Base-by-base conservation (phyloP, 2,888 invertebrate species). In the Anticlea derivata region DNA sequence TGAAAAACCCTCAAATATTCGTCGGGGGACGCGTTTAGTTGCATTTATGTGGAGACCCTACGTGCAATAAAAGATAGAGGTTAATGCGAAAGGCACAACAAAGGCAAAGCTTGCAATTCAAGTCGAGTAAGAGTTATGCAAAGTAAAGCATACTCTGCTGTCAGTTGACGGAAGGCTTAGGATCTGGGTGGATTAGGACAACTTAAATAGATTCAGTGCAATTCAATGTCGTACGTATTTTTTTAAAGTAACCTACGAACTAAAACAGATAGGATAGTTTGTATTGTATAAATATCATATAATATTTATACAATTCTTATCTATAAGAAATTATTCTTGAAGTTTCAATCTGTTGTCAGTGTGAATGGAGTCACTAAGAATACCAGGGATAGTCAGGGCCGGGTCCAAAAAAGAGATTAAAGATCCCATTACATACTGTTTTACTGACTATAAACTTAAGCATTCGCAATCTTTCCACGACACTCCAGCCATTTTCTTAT, bases 381-480 rank as follows among this genome's bases (percentile, higher is more conserved):
- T n/a, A n/a, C n/a, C n/a, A n/a, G n/a, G n/a, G n/a, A n/a, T n/a
- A n/a, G 17, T 17, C 4, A 2, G 17, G 17, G 17, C 4, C 4
- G 17, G 17, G 17, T 17, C 23, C 23, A 13, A 43, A 43, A 33
- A 30, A 31, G 30, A 22, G 24, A 33, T 33, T 8, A 26, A 10
- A 73, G 75, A 85, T 78, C 77, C 80, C 78, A 87, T 86, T 85
- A 85, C 78, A 77, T 75, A 76, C 69, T n/a, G 71, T 72, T 85
- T 86, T 84, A 86, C 80, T 72, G 83, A 73, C 86, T 74, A 86
- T 86, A 87, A 87, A 87, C 71, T 81, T 80, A 75, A 80, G 76
- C 78, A 82, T 78, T 80, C 70, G 71, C 74, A 75, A 74, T 78
- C 73, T 68, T 69, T 61, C 61, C 61, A 62, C 65, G 63, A 70